Evolutionary conservation across 2,113 vertebrate genomes (phyloP).

Genomic region (Okapia johnstoni): DNA sequence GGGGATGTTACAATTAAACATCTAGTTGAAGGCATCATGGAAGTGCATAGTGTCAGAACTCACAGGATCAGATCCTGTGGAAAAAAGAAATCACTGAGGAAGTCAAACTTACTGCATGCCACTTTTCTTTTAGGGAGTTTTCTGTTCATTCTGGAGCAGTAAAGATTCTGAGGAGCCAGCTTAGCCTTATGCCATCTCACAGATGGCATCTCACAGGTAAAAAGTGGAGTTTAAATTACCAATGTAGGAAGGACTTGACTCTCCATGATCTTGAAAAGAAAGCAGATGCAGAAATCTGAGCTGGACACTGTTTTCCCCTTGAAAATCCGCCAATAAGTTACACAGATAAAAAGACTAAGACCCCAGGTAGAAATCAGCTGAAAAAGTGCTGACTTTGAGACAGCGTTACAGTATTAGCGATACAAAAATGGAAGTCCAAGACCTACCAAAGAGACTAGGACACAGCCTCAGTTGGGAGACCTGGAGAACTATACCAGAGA

Average conservation of each 20-base stretch:
- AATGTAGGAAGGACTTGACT: not conserved
- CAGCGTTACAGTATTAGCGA: not conserved
- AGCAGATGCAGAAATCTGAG: not conserved
- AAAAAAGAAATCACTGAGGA: not conserved
- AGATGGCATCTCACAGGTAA: no score
- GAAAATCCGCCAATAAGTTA: not conserved
- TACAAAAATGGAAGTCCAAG: not conserved
- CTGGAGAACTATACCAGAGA: not conserved
- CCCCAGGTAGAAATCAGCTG: not conserved
- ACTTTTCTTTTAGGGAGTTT: not conserved
- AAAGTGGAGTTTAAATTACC: not conserved
- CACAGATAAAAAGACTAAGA: not conserved
- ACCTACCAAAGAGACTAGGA: not conserved
- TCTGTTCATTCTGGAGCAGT: not conserved
- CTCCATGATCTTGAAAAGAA: not conserved
- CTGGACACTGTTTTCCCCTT: not conserved
- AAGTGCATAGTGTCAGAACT: not conserved
- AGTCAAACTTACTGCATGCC: not conserved
- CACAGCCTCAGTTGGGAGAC: not conserved
- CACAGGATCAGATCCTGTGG: not conserved
- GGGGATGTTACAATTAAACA: not conserved
- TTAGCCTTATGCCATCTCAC: not conserved
- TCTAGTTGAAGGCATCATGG: not conserved
- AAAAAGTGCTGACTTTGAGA: not conserved
- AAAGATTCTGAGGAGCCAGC: not conserved